Evolutionary conservation across 2,888 invertebrate species (phyloP), one percentile per base, ranked within the genome.

Genomic region (Andrena dorsata): DNA sequence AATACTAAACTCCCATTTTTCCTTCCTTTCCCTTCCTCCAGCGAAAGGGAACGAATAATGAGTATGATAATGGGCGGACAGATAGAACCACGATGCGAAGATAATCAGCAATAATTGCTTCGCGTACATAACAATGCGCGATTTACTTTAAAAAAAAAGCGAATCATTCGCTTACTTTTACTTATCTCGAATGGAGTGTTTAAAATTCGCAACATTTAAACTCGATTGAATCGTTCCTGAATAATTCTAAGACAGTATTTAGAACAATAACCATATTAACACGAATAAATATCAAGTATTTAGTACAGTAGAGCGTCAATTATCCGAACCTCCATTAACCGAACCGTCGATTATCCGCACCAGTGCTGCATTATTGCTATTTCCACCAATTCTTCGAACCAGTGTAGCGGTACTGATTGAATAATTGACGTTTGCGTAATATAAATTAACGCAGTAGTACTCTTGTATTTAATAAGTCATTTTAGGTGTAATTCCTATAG

Each of bases 51-150:
- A 69, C 23, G 16, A 13, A 60, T 32, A 32, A 61, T 10, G 23
- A 53, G 32, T 10, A 32, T 60, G 51, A 70, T 80, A 26, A 10
- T 53, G 16, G 56, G 47, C 26, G 20, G 23, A 51, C 5, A 53
- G 16, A 2, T 63, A 26, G 6, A 69, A 2, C 26, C 35, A 16
- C 16, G 56, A 10, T 47, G 23, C n/a, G 26, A 61, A 60, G 51
- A 56, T 32, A 35, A 56, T 63, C 28, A 10, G n/a, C 26, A 26
- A 13, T 28, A 72, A 61, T 20, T 58, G 10, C n/a, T 26, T 58
- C 1, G 3, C 10, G 13, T 10, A 7, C 2, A 6, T n/a, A 23
- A 47, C n/a, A n/a, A 51, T 61, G 2, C 26, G 0, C 2, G n/a
- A 35, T 56, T 56, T 35, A 53, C 23, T 56, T 28, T n/a, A n/a